Base-by-base conservation (phyloP, 1,140 invertebrate species). In the Drosophila sp. region DNA sequence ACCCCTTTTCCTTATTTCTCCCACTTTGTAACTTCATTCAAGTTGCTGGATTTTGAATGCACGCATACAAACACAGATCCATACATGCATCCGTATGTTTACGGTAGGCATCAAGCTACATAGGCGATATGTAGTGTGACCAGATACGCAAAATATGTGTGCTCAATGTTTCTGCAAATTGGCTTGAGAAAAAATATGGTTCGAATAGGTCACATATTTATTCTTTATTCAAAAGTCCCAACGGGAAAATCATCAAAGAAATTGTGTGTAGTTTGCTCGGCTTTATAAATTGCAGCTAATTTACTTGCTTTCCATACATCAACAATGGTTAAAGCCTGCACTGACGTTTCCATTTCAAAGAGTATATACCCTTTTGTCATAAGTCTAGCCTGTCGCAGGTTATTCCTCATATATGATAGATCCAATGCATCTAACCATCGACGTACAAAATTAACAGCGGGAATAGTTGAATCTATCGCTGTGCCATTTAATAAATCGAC, bases 171-270 rank as follows among this genome's bases (percentile, higher is more conserved):
- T 17, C 17, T 17, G 17, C 0, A 17, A 17, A 17, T 17, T 17
- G 17, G 17, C n/a, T n/a, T n/a, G n/a, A n/a, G n/a, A 17, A 17
- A 1, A 41, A n/a, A 7, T 23, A 23, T 44, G 23, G 17, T 17
- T n/a, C 17, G 5, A 44, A 23, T 23, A 17, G 17, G 17, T 23
- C 1, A 5, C 4, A 44, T 44, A 3, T 23, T 23, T 23, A 7
- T 44, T 44, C 6, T 23, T 1, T 44, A 44, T 10, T 25, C 44
- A 1, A 50, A 27, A 27, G 44, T 10, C 1, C 44, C 25, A 50
- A 7, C 23, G 25, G 44, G 44, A 50, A 50, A 50, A 27, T 50
- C 44, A 27, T 50, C 44, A 50, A 50, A 50, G 4, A 50, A 50
- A 27, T 50, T 50, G 3, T 8, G 8, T 27, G 6, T 8, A 27